phyloP scores from a whole-genome alignment of 2,888 invertebrate genomes.

The Drosophila kuntzei region DNA sequence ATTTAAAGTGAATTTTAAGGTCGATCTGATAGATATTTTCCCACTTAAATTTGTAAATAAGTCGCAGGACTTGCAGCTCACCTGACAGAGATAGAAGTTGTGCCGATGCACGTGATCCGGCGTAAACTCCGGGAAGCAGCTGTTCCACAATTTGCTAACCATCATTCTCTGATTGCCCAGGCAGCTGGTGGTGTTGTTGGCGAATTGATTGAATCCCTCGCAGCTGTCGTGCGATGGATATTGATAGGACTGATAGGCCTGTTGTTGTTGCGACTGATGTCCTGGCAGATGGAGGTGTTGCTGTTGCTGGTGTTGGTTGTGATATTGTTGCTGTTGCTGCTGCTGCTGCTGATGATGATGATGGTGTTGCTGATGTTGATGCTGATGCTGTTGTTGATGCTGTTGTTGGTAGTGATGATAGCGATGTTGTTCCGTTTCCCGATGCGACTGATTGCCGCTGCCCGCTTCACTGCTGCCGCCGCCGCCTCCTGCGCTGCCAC shows the following conservation, averaged over 20 bases:
- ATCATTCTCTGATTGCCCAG: constrained; percentile 85
- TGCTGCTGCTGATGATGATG: constrained; percentile 55
- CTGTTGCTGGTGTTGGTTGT: constrained; percentile 57
- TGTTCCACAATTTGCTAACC: constrained; percentile 86
- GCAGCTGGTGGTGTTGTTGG: constrained; percentile 80
- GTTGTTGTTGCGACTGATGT: constrained; percentile 63
- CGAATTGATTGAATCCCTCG: constrained; percentile 83
- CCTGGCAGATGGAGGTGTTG: constrained; percentile 60
- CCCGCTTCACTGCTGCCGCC: constrained; percentile 23
- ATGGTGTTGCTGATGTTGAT: constrained; percentile 61
- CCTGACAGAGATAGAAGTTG: constrained; percentile 85
- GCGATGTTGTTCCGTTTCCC: constrained; percentile 60
- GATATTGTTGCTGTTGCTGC: constrained; percentile 43
- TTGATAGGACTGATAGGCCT: constrained; percentile 67
- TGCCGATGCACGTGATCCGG: constrained; percentile 85
- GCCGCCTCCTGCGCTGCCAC: background rate
- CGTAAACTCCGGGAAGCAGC: constrained; percentile 85
- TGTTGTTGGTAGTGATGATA: constrained; percentile 63
- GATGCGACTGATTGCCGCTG: constrained; percentile 46
- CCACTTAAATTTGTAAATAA: background rate
- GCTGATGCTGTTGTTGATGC: constrained; percentile 59
- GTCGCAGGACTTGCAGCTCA: constrained; percentile 45
- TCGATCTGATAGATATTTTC: background rate
- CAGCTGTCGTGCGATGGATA: constrained; percentile 80
- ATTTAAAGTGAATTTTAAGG: background rate